Evolutionary conservation across 2,888 invertebrate species (phyloP).

Genomic region (Azorinus chamasolen): DNA sequence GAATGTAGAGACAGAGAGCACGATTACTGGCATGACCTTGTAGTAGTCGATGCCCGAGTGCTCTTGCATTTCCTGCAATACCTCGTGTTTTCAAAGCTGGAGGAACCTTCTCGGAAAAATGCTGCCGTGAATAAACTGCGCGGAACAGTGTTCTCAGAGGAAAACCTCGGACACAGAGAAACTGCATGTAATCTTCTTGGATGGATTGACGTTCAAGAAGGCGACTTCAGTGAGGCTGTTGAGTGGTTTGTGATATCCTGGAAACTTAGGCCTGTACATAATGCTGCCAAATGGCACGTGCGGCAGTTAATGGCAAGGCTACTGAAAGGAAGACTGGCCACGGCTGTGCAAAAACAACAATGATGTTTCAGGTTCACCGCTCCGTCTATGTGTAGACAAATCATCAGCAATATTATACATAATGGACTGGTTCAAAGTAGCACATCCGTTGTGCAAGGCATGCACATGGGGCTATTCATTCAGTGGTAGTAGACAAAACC

Average conservation of each 20-base stretch:
- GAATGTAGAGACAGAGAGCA: background rate
- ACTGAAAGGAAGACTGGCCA: too few species aligned
- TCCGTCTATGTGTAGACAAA: too few species aligned
- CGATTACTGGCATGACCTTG: slow-evolving; percentile 19
- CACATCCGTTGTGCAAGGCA: too few species aligned
- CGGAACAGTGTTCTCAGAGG: background rate
- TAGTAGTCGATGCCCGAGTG: slow-evolving; percentile 18
- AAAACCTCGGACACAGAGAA: slow-evolving; percentile 9
- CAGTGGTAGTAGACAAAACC: too few species aligned
- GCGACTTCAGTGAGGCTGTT: background rate
- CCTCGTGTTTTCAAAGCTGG: background rate
- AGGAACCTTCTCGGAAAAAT: too few species aligned
- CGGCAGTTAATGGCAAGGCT: background rate
- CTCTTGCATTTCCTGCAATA: slow-evolving; percentile 19
- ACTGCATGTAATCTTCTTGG: slow-evolving; percentile 15
- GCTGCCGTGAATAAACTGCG: background rate
- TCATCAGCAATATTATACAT: too few species aligned
- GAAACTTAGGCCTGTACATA: slow-evolving; percentile 6
- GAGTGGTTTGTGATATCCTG: slow-evolving; percentile 8
- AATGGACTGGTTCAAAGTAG: too few species aligned
- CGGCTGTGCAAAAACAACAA: too few species aligned
- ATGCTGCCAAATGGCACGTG: slow-evolving; percentile 22
- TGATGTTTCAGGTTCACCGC: too few species aligned
- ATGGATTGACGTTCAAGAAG: slow-evolving; percentile 4
- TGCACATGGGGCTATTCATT: too few species aligned